These are phyloP conservation scores for Oreotrochilus melanogaster DNA, from an alignment of 2,113 vertebrate species.

Conservation along the genomic window DNA sequence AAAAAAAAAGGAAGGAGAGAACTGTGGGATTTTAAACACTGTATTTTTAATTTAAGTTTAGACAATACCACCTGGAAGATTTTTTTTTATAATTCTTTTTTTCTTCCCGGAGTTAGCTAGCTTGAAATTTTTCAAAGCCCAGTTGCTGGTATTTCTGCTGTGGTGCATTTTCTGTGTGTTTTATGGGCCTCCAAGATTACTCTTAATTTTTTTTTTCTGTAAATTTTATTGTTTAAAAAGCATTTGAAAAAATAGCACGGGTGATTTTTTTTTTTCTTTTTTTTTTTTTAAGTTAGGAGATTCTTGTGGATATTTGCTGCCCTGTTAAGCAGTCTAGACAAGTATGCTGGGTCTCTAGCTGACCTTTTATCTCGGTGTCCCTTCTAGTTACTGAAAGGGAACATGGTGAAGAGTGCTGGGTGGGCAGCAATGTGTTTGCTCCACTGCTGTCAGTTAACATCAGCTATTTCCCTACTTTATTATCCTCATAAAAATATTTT, in stretches of 20 bases:
- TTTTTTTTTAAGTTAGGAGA: not conserved
- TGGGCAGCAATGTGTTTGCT: not conserved
- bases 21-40: not conserved
- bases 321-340: not conserved
- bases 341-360: fast-evolving
- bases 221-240: not conserved
- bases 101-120: not conserved
- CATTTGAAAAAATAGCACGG: not conserved
- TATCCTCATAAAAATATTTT: not conserved
- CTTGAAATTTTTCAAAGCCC: not conserved
- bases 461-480: not conserved
- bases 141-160: not conserved
- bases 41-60: not conserved
- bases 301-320: not conserved
- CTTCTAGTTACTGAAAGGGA: not conserved
- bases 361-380: not conserved
- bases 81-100: not conserved
- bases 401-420: not conserved
- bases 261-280: not conserved
- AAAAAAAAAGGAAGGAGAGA: not conserved
- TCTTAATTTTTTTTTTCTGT: not conserved
- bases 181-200: not conserved
- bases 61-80: not conserved
- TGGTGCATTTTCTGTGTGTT: not conserved
- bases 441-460: not conserved